phyloP scores from a whole-genome alignment of 2,797 vertebrate species.

The Propithecus perrieri region DNA sequence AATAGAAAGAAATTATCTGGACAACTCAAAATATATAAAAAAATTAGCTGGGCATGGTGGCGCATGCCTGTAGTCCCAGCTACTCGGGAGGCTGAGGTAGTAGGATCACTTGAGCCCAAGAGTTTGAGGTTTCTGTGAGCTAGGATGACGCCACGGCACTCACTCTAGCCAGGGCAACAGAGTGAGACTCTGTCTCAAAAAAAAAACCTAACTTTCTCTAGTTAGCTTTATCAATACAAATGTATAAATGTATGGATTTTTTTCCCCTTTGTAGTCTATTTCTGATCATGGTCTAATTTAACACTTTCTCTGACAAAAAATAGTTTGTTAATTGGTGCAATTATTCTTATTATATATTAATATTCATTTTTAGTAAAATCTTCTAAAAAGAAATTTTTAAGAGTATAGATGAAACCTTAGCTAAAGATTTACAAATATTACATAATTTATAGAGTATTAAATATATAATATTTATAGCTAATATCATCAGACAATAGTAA shows the following conservation, averaged over 20 bases:
- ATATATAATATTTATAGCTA: neutral
- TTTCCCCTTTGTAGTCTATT: neutral
- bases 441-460: neutral
- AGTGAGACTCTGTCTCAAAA: too few species aligned
- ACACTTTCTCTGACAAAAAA: neutral
- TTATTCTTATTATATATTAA: neutral
- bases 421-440: neutral
- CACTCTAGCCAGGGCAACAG: too few species aligned
- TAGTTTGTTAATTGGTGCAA: neutral
- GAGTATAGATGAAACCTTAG: neutral
- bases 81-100: too few species aligned
- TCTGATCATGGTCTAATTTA: neutral
- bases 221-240: neutral
- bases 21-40: too few species aligned
- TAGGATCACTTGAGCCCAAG: too few species aligned
- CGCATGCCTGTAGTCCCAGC: too few species aligned
- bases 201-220: neutral
- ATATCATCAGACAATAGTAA: neutral
- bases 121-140: too few species aligned
- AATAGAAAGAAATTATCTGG: too few species aligned
- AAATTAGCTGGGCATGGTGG: too few species aligned
- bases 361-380: neutral
- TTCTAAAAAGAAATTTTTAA: constrained; percentile 12
- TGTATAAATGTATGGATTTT: neutral
- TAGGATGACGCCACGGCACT: too few species aligned